phyloP scores from a whole-genome alignment of 2,797 vertebrate genomes.

The Crenichthys baileyi region DNA sequence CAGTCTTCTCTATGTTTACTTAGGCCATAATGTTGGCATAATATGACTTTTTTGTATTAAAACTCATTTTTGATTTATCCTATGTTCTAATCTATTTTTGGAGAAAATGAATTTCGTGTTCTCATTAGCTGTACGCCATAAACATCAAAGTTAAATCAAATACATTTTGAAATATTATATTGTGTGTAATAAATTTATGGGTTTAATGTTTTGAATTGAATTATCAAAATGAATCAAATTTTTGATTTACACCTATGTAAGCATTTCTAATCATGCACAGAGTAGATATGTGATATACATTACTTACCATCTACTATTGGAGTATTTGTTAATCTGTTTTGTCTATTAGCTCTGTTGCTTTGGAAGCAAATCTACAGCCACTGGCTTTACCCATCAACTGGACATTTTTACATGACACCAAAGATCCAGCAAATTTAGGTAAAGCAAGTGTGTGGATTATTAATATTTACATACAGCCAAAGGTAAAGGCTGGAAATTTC shows the following conservation, averaged over 20 bases:
- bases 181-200: not conserved
- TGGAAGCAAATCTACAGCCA: not conserved
- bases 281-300: slow-evolving; percentile 20
- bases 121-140: not conserved
- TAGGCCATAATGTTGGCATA: not conserved
- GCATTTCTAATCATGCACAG: slow-evolving; percentile 28
- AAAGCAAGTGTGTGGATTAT: slow-evolving; percentile 36
- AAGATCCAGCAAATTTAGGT: slow-evolving; percentile 46
- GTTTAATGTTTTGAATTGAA: not conserved
- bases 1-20: not conserved
- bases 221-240: not conserved
- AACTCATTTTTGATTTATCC: not conserved
- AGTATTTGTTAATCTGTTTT: slow-evolving; percentile 24
- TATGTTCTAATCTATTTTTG: not conserved
- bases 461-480: slow-evolving; percentile 60
- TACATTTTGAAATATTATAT: not conserved
- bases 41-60: not conserved
- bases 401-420: slow-evolving; percentile 40
- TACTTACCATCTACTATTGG: not conserved
- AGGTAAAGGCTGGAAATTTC: slow-evolving; percentile 50
- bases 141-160: not conserved
- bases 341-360: not conserved
- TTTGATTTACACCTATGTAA: not conserved
- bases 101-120: not conserved
- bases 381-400: slow-evolving; percentile 15